phyloP scores from a whole-genome alignment of 2,113 vertebrate genomes.

The Tursiops truncatus region DNA sequence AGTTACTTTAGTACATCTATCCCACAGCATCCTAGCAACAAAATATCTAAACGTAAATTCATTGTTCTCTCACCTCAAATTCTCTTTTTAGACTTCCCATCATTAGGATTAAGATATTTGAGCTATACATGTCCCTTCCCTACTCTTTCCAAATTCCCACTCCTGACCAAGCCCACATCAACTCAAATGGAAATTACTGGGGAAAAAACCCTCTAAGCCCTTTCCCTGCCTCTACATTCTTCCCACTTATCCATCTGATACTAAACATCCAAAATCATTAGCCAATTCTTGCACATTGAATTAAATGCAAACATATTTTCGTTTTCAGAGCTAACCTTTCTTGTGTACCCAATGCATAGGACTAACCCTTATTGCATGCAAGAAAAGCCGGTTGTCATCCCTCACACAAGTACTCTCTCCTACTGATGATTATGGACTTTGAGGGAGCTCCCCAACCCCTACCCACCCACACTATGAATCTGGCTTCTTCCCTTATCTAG shows the following conservation, averaged over 20 bases:
- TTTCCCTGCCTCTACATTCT: constrained; percentile 10
- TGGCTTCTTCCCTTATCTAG: not conserved
- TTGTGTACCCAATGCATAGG: not conserved
- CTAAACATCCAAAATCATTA: constrained; percentile 12
- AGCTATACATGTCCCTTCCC: not conserved
- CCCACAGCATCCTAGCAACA: not conserved
- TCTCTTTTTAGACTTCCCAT: not conserved
- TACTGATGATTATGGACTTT: not conserved
- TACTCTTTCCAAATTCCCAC: not conserved
- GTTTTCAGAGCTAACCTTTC: not conserved
- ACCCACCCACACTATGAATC: not conserved
- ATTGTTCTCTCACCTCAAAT: not conserved
- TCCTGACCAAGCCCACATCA: not conserved
- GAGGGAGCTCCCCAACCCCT: not conserved
- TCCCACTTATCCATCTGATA: not conserved
- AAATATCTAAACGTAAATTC: constrained; percentile 14
- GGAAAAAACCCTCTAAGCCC: not conserved
- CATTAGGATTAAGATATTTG: not conserved
- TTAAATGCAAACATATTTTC: not conserved
- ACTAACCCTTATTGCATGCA: not conserved
- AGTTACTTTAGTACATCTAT: not conserved
- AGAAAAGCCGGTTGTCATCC: not conserved
- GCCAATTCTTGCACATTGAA: not conserved
- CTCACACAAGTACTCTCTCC: not conserved
- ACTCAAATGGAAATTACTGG: constrained; percentile 6